Evolutionary conservation across 2,113 vertebrate genomes (phyloP), one percentile per base, ranked within the genome.

Genomic region (Neogobius melanostomus): DNA sequence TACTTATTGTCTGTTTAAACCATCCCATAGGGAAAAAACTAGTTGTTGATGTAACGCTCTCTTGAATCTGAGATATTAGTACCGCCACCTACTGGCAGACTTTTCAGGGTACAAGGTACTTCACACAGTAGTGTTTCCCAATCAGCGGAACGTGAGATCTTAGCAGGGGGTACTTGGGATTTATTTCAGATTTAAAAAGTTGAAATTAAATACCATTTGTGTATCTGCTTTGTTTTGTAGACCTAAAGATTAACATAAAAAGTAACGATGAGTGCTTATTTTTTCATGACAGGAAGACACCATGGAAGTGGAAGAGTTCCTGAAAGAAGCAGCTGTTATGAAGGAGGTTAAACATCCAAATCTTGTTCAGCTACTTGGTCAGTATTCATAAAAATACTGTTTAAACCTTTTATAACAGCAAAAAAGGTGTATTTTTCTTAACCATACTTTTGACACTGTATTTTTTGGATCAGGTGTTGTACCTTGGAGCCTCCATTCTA

Each of bases 311-410:
- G 98, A 99, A 54, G 98, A 99, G 82, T 99, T 99, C 85, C 85
- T 99, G 59, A 99, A 99, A 91, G 98, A 99, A 90, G 98, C 98
- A 51, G 94, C 96, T 36, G 98, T 99, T 59, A 99, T 99, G 98
- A 99, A 99, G 80, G 98, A 99, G 87, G 98, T 99, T 72, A 99
- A 99, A 88, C 98, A 99, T 56, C 98, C 98, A 52, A 99, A 99
- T 80, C 91, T 99, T 14, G 98, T 99, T 66, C 98, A 99, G 71
- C 90, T 99, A 14, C 87, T 94, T 2, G 92, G 93, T 93, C 45
- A 88, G 91, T 88, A 64, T 60, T 69, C 1, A 15, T 50, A 3
- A 59, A 46, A 10, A 43, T 5, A 16, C 12, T 9, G 42, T 61
- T 61, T n/a, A 53, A 10, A 66, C 16, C 53, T 5, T 7, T 16